Conservation (phyloP, 2,113 vertebrate genomes). For the Dipodomys spectabilis region DNA sequence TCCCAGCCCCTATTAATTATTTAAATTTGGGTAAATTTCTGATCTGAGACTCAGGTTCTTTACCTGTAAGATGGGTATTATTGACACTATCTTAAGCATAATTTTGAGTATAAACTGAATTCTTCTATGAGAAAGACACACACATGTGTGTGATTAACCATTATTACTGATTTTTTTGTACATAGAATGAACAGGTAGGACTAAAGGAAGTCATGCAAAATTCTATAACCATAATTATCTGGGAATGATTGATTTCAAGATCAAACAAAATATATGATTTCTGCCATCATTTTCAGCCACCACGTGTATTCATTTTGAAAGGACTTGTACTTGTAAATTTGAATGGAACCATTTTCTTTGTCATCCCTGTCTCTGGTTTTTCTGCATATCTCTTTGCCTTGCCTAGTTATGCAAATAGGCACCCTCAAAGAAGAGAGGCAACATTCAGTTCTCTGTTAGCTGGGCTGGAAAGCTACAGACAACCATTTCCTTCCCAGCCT, state of each 20-base stretch:
- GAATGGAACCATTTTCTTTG: conserved; percentile 33
- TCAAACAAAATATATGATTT: conserved; percentile 43
- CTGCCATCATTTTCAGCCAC: conserved; percentile 17
- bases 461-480: not conserved
- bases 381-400: not conserved
- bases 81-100: not conserved
- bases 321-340: conserved; percentile 12
- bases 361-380: not conserved
- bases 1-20: not conserved
- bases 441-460: conserved; percentile 5
- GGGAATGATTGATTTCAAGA: conserved; percentile 53
- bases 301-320: not conserved
- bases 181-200: not conserved
- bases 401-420: conserved; percentile 23
- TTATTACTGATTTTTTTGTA: conserved; percentile 20
- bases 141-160: not conserved
- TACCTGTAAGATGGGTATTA: conserved; percentile 11
- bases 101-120: conserved; percentile 38
- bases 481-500: not conserved
- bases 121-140: not conserved
- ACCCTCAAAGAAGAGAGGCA: not conserved
- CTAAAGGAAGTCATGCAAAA: not conserved
- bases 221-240: conserved; percentile 22
- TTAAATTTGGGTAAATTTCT: not conserved
- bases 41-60: not conserved